These are phyloP conservation scores for Agrotis exclamationis DNA, from an alignment of 2,888 invertebrate species.

Conservation along the genomic window DNA sequence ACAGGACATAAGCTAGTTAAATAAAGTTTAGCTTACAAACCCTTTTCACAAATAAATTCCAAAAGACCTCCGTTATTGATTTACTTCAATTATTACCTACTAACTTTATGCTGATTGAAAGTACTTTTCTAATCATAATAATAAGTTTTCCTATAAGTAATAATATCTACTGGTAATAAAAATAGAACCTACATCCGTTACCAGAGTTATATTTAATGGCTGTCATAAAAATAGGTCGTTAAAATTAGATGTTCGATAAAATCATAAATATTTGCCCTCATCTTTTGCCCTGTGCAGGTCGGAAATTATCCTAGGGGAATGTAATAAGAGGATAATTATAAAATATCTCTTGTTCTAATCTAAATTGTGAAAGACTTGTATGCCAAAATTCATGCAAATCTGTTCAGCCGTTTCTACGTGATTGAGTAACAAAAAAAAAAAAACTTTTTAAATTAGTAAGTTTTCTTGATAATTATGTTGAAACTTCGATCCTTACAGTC, in stretches of 20 bases:
- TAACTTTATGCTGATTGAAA: constrained; percentile 31
- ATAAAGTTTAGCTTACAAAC: neutral
- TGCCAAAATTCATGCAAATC: no score
- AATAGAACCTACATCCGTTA: constrained; percentile 14
- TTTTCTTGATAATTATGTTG: constrained; percentile 21
- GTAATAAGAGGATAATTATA: no score
- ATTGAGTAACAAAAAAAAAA: no score
- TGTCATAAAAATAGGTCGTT: constrained; percentile 46
- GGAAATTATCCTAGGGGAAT: no score
- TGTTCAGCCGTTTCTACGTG: no score
- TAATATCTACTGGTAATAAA: neutral
- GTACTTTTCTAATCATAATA: constrained; percentile 16
- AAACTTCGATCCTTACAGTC: constrained; percentile 45
- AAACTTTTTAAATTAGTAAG: no score
- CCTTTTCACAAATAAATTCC: neutral
- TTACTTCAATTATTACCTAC: neutral
- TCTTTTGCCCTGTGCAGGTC: no score
- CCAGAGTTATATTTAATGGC: constrained; percentile 45
- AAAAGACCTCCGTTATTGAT: neutral
- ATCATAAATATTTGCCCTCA: constrained; percentile 28
- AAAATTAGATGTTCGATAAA: constrained; percentile 28
- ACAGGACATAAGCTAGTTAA: no score
- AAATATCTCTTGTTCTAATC: no score
- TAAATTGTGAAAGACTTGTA: no score
- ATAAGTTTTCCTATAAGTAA: constrained; percentile 8